Evolutionary conservation across 1,140 invertebrate species (phyloP).

Genomic region (Zophobas atratus): DNA sequence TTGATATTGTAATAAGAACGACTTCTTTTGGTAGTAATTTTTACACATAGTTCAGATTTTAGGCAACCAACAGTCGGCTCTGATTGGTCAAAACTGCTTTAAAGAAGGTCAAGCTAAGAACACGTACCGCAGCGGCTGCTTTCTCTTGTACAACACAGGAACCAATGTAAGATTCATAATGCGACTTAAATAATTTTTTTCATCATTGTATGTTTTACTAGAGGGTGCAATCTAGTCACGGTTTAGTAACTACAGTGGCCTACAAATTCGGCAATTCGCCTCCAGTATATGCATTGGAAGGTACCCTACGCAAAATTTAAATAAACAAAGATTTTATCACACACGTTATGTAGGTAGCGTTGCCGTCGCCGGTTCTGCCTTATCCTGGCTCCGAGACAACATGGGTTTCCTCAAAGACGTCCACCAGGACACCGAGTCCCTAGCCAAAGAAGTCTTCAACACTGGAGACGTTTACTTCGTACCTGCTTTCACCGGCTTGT

Average conservation of each 20-base stretch:
- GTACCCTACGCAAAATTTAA: no score
- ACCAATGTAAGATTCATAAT: constrained; percentile 66
- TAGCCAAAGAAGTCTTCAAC: constrained; percentile 80
- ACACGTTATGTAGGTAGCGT: no score
- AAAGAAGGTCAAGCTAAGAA: constrained; percentile 92
- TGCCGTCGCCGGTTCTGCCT: constrained; percentile 91
- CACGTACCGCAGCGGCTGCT: constrained; percentile 97
- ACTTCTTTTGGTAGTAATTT: background rate
- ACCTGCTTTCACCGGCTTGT: constrained; percentile 94
- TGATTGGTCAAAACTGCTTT: constrained; percentile 96
- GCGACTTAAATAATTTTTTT: background rate
- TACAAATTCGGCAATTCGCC: constrained; percentile 91
- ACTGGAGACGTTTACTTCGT: constrained; percentile 95
- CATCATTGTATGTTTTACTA: background rate
- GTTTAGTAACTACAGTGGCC: constrained; percentile 94
- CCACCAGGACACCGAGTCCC: constrained; percentile 79
- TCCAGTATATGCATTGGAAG: constrained; percentile 92
- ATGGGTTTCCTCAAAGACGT: constrained; percentile 82
- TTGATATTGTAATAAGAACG: no score
- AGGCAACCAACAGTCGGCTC: constrained; percentile 95
- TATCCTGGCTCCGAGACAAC: constrained; percentile 93
- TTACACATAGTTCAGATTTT: constrained; percentile 67
- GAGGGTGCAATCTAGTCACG: constrained; percentile 88
- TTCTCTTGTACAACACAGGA: constrained; percentile 96
- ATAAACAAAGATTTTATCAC: no score